These are phyloP conservation scores for Drosophila baimaii DNA, from an alignment of 1,140 invertebrate genomes.

Conservation along the genomic window DNA sequence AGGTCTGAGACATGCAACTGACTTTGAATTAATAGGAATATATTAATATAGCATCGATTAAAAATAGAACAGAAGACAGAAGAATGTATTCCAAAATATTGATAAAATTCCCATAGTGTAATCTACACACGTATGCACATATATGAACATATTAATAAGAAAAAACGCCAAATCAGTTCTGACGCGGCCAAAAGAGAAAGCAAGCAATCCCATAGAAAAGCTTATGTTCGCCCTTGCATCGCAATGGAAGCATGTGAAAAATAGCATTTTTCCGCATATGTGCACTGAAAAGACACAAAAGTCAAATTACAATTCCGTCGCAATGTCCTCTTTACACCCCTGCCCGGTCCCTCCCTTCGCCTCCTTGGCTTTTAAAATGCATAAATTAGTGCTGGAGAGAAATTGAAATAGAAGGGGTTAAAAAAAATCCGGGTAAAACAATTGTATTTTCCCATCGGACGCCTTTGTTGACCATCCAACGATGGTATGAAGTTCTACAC, in stretches of 20 bases:
- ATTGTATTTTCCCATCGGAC: constrained; percentile 65
- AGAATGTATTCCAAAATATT: no score
- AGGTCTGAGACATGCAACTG: no score
- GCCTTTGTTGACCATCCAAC: constrained; percentile 42
- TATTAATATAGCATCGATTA: no score
- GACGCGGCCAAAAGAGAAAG: neutral
- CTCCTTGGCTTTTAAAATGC: constrained; percentile 62
- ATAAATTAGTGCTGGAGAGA: constrained; percentile 62
- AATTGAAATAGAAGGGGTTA: constrained; percentile 39
- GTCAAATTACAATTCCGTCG: constrained; percentile 48
- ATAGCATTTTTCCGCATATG: constrained; percentile 68
- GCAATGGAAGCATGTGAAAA: constrained; percentile 71
- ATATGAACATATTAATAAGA: neutral
- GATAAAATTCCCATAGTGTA: neutral
- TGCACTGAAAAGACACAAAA: constrained; percentile 60
- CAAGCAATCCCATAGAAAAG: constrained; percentile 2
- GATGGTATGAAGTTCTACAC: constrained; percentile 17
- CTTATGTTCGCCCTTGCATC: constrained; percentile 30
- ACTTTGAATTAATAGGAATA: no score
- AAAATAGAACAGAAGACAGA: no score
- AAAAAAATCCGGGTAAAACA: constrained; percentile 52
- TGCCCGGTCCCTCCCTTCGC: neutral
- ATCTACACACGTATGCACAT: neutral
- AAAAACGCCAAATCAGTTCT: neutral
- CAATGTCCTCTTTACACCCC: constrained; percentile 18